Evolutionary conservation across 2,113 vertebrate genomes (phyloP), one percentile per base, ranked within the genome.

Genomic region (Nymphicus hollandicus): DNA sequence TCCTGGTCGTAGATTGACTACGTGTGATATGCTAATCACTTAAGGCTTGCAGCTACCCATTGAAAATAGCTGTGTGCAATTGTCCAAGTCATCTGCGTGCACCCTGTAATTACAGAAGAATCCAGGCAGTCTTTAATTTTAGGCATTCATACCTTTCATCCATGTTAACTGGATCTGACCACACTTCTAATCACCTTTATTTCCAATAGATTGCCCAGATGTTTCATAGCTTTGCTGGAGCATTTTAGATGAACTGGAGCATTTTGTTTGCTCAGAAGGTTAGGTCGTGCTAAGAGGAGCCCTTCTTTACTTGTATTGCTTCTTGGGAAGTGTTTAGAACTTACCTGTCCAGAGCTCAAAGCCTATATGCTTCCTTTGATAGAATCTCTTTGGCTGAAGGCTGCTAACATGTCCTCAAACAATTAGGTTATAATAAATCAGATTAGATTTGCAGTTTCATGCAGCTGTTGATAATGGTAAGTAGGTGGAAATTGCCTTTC

Each of bases 31-130:
- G 14, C 73, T 93, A n/a, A 94, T 86, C 72, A n/a, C 83, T 77
- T 66, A 2, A 68, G 95, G 20, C 72, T 91, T 89, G 88, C 63
- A 94, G 41, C 66, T 89, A n/a, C 70, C 85, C 68, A 47, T 60
- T 81, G 90, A 22, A 86, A 90, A 81, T 35, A 50, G 87, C 74
- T 78, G 41, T 44, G 55, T 95, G 81, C 79, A 80, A 7, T 90
- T 90, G 91, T 85, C 87, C 78, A 17, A 89, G 78, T 83, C 80
- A 80, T 93, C 76, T 63, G 74, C 33, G 47, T 88, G 69, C 69
- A 93, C 65, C 88, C 82, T 91, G 69, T 53, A 92, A 84, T 94
- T 94, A 86, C 65, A 61, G 81, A 95, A 56, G 89, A 93, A 96
- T 94, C 80, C 77, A 88, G 43, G 80, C 61, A 78, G 66, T 39